Base-by-base conservation (phyloP, 2,888 invertebrate species). In the Epirrhoe tristata region DNA sequence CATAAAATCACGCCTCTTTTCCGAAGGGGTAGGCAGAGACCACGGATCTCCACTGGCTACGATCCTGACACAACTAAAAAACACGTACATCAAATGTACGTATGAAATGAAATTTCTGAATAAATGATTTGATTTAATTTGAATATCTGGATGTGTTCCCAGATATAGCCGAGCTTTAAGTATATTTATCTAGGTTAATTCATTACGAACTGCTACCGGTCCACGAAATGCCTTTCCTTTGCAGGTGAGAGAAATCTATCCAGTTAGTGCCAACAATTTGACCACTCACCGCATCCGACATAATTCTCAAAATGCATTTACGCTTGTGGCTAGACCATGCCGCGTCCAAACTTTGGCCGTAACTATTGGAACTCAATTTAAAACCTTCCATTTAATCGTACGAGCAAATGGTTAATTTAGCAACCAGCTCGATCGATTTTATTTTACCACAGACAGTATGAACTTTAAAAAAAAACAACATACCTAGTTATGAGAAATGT, bases 241-340 rank as follows among this genome's bases (percentile, higher is more conserved):
- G 71, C 85, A 83, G 83, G 83, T 86, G 84, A 75, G 74, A 79
- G 75, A 75, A 76, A 80, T 79, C 76, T 72, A 63, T 75, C 74
- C 73, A 76, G 76, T 75, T 70, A 74, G 76, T 60, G 77, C 79
- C 78, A 80, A 79, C 80, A 74, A 88, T 86, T 87, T 82, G 81
- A 79, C 80, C 80, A 83, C 79, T 86, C 85, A 83, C 85, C 87
- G 84, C 85, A 84, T 85, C 82, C 76, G 74, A 75, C 82, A 88
- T 90, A 88, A 88, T 84, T 89, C 88, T 86, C 85, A 81, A 88
- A 89, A 88, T 87, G 85, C 88, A 88, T 88, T 88, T 86, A 34
- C 58, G 81, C 80, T 72, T 65, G 70, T 69, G 58, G 24, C 24
- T 24, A 24, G 24, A 63, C 75, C 72, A 68, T 50, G 63, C 75